Evolutionary conservation across 2,888 invertebrate genomes (phyloP), one percentile per base, ranked within the genome.

Genomic region (Plebejus argus): DNA sequence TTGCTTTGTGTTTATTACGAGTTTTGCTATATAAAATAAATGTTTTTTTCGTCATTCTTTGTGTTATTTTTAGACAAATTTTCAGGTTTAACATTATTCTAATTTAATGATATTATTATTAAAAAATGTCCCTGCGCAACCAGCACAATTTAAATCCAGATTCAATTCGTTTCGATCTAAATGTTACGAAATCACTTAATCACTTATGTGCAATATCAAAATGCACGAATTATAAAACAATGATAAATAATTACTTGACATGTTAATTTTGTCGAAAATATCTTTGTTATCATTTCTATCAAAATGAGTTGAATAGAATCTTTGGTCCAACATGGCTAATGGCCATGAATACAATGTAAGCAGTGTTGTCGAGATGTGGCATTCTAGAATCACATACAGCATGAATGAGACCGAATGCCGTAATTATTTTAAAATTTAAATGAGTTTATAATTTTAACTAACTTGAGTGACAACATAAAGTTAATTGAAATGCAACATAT

Each of bases 1-100:
- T 91, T 91, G 92, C 92, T 92, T 92, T 89, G 90, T 92, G 91
- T 92, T 92, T 86, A 88, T 88, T 89, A 87, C 87, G 88, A 86
- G 89, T 89, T 89, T 91, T 91, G 89, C 90, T 91, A 87, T 89
- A 88, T 86, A 86, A 86, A 93, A 91, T 92, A 93, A 92, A 93
- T 91, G 91, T 91, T 91, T 90, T n/a, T 90, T 85, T 61, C 56
- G 71, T n/a, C 77, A 80, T 77, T 80, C 78, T 76, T 76, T 76
- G 76, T 66, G 18, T 45, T 45, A 33, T 28, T 23, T 45, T 23
- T 39, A 20, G 23, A 20, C 20, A 3, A 10, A 61, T 2, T 10
- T 3, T 12, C 10, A 23, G 61, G 53, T 5, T 53, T 18, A 18
- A 5, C 18, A 5, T 5, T 18, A 4, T 53, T 53, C 18, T 5